These are phyloP conservation scores for Morone saxatilis DNA, from an alignment of 2,113 vertebrate species.

Conservation along the genomic window DNA sequence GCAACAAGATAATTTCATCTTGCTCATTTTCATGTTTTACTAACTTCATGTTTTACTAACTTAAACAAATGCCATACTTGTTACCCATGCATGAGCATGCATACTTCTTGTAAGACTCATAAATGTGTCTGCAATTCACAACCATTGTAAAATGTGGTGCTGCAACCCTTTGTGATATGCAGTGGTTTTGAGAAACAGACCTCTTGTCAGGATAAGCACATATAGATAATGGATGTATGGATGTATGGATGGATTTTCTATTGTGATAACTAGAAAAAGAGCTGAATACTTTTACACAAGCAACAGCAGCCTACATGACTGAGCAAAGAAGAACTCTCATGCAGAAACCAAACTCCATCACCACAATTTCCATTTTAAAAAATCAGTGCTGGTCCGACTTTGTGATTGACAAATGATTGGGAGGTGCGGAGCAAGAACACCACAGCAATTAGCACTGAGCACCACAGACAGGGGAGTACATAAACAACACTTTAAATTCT, in stretches of 20 bases:
- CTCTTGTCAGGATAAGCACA: background rate
- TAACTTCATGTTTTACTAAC: background rate
- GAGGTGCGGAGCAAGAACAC: constrained; percentile 28
- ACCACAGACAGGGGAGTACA: constrained; percentile 1
- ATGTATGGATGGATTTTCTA: background rate
- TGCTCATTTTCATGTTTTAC: background rate
- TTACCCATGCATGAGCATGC: background rate
- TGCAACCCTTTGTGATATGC: background rate
- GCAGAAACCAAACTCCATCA: constrained; percentile 1
- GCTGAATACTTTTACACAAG: background rate
- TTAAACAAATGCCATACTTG: background rate
- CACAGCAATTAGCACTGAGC: constrained; percentile 42
- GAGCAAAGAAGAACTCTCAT: background rate
- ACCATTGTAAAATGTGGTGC: background rate
- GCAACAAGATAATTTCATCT: background rate
- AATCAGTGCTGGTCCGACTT: background rate
- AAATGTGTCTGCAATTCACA: background rate
- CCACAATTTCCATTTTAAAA: background rate
- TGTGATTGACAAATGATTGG: constrained; percentile 51
- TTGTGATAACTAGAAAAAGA: background rate
- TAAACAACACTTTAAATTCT: constrained; percentile 60
- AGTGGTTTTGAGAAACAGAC: background rate
- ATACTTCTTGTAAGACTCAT: background rate
- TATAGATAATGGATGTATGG: background rate
- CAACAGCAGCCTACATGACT: background rate